phyloP scores from a whole-genome alignment of 1,140 invertebrate genomes.

The Temnothorax longispinosus region DNA sequence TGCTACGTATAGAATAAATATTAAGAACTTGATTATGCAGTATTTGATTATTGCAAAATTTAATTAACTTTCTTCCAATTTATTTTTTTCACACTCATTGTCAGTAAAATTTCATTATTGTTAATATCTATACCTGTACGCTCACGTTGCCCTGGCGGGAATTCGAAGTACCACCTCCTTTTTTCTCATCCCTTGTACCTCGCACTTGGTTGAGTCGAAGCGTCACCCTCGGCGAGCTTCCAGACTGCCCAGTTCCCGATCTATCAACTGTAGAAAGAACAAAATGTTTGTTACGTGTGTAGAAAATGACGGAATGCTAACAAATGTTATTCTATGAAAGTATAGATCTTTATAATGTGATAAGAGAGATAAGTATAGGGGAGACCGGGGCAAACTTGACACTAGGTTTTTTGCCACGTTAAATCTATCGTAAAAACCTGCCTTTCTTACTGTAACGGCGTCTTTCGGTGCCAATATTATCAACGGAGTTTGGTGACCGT shows the following conservation, averaged over 20 bases:
- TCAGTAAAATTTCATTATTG: too few species aligned
- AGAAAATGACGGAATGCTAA: constrained; percentile 23
- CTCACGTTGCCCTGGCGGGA: constrained; percentile 75
- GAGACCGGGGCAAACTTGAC: too few species aligned
- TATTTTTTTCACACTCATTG: too few species aligned
- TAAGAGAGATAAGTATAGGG: background rate
- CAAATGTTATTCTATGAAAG: constrained; percentile 27
- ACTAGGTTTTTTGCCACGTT: too few species aligned
- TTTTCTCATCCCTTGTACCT: constrained; percentile 86
- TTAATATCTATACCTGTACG: constrained; percentile 56
- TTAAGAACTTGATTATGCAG: too few species aligned
- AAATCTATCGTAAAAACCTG: too few species aligned
- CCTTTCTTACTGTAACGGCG: too few species aligned
- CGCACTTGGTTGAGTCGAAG: constrained; percentile 87
- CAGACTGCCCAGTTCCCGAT: constrained; percentile 82
- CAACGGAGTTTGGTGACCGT: too few species aligned
- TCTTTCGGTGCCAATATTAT: too few species aligned
- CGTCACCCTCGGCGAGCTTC: constrained; percentile 87
- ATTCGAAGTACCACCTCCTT: constrained; percentile 73
- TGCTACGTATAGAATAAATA: too few species aligned
- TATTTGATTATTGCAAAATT: too few species aligned
- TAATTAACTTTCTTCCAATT: too few species aligned
- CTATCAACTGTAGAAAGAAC: constrained; percentile 81
- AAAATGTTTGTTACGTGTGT: constrained; percentile 56
- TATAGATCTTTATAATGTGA: background rate